A percentile compares a stretch with the other conserved stretches of the same genome.
Evolutionary conservation across 2,888 invertebrate genomes (phyloP).

Genomic region (Conistra vaccinii): DNA sequence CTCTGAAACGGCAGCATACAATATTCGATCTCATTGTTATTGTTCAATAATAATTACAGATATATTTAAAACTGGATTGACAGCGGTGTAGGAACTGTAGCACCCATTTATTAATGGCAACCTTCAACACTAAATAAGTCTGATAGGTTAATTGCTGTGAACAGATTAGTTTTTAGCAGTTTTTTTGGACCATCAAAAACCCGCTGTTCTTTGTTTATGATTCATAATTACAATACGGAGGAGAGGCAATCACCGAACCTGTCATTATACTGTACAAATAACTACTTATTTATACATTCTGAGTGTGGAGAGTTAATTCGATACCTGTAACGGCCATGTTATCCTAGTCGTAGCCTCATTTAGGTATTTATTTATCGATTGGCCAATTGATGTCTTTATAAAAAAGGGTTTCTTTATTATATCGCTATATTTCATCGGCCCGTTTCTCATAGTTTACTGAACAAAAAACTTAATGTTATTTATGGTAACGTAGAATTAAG

Average conservation of each 20-base stretch:
- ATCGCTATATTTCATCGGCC: conserved; percentile 79
- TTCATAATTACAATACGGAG: conserved; percentile 88
- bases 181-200: conserved; percentile 79
- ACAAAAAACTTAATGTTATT: conserved; percentile 75
- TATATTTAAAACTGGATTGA: conserved; percentile 74
- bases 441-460: conserved; percentile 76
- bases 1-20: conserved; percentile 67
- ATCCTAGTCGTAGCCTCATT: conserved; percentile 69
- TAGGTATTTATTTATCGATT: conserved; percentile 84
- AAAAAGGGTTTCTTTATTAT: conserved; percentile 76
- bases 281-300: conserved; percentile 85
- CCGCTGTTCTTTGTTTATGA: conserved; percentile 86
- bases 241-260: conserved; percentile 87
- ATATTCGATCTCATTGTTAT: conserved; percentile 69
- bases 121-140: conserved; percentile 87
- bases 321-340: conserved; percentile 76
- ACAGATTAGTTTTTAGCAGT: conserved; percentile 88
- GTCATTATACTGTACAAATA: conserved; percentile 89
- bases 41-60: conserved; percentile 64
- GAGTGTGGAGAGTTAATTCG: conserved; percentile 80
- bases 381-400: conserved; percentile 76
- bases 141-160: conserved; percentile 89
- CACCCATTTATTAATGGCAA: conserved; percentile 81
- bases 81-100: conserved; percentile 77
- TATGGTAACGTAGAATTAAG: conserved; percentile 83